Percentiles rank a stretch among this genome's conserved stretches.
phyloP scores from a whole-genome alignment of 2,797 vertebrate species.

The Brachymystax lenok region DNA sequence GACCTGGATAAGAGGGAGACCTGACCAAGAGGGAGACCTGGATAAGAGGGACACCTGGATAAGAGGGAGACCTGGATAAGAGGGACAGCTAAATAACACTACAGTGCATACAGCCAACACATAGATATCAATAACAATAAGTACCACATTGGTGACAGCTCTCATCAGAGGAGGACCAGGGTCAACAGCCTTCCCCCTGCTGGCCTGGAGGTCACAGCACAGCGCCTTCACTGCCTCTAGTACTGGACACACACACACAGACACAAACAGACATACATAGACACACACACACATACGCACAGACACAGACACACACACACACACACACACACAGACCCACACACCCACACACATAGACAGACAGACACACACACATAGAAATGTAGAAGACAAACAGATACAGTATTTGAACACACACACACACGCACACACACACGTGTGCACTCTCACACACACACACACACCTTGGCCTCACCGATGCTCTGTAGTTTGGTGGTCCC shows the following conservation, averaged over 20 bases:
- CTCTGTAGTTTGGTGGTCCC: constrained; percentile 72
- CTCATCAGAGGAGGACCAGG: constrained; percentile 63
- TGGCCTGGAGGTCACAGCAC: constrained; percentile 62
- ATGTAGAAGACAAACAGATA: neutral
- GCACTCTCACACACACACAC: neutral
- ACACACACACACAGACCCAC: neutral
- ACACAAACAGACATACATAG: neutral
- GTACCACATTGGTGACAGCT: constrained; percentile 75
- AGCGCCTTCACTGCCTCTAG: constrained; percentile 67
- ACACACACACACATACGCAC: neutral
- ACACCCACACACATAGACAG: constrained; percentile 2
- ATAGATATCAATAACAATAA: neutral
- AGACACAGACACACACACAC: constrained; percentile 5
- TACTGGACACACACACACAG: constrained; percentile 56
- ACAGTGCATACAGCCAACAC: too few relatives aligned
- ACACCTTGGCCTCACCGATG: constrained; percentile 61
- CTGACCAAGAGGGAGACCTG: too few relatives aligned
- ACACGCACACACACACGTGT: neutral
- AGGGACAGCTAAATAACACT: too few relatives aligned
- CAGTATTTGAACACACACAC: neutral
- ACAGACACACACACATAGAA: neutral
- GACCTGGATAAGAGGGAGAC: too few relatives aligned
- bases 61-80: too few relatives aligned
- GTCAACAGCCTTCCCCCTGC: constrained; percentile 53
- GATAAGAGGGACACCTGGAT: fast-evolving